A percentile compares a stretch with the other conserved stretches of the same genome.
Conservation (phyloP, 2,797 vertebrate species). For the Fistularia commersonii region DNA sequence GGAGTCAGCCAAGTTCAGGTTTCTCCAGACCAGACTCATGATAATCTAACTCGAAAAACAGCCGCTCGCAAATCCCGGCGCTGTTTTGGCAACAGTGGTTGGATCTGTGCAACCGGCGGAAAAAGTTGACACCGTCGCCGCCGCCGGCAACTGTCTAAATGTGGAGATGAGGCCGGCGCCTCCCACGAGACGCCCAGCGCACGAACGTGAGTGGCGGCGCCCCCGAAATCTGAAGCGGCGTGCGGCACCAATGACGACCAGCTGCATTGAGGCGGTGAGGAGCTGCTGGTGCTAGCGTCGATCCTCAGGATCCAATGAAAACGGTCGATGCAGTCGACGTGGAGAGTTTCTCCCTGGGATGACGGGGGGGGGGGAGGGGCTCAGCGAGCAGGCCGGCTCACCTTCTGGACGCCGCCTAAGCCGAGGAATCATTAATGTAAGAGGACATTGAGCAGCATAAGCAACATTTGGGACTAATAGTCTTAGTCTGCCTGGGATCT, state of each 20-base stretch:
- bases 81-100: slow-evolving; percentile 58
- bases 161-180: too few species aligned
- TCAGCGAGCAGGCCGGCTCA: slow-evolving; percentile 13
- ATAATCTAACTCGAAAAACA: slow-evolving; percentile 51
- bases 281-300: too few species aligned
- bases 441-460: neutral
- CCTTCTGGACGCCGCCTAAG: slow-evolving; percentile 12
- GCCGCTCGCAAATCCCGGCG: slow-evolving; percentile 41
- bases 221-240: too few species aligned
- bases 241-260: too few species aligned
- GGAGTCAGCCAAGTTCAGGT: slow-evolving; percentile 58
- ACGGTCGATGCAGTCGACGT: too few species aligned
- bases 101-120: slow-evolving; percentile 54
- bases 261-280: too few species aligned
- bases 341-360: too few species aligned
- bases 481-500: neutral
- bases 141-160: neutral
- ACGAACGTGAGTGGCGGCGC: too few species aligned
- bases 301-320: too few species aligned
- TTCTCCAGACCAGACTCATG: slow-evolving; percentile 34
- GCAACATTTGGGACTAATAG: neutral
- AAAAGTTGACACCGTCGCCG: slow-evolving; percentile 28
- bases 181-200: too few species aligned
- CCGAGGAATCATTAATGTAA: slow-evolving; percentile 11
- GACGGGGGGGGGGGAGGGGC: too few species aligned